phyloP scores from a whole-genome alignment of 2,888 invertebrate genomes.

The Xiphydria camelus region DNA sequence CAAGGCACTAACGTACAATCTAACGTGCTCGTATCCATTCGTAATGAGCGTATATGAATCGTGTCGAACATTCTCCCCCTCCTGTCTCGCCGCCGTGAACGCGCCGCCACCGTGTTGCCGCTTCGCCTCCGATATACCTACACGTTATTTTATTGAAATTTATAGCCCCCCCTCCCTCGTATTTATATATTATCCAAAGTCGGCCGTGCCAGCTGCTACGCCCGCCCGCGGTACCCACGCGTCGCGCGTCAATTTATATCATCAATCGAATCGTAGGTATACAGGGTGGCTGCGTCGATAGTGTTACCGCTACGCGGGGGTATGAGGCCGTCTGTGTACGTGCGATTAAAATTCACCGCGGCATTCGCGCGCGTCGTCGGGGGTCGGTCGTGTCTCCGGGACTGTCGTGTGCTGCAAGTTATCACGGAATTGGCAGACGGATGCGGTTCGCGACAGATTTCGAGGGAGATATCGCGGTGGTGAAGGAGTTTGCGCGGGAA shows the following conservation, averaged over 20 bases:
- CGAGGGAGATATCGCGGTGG: too few species aligned
- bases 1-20: conserved; percentile 58
- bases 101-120: conserved; percentile 20
- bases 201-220: conserved; percentile 19
- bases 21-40: conserved; percentile 57
- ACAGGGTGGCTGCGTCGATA: too few species aligned
- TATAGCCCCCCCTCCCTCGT: conserved; percentile 40
- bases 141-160: conserved; percentile 48
- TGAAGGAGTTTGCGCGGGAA: too few species aligned
- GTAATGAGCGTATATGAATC: conserved; percentile 58
- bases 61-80: conserved; percentile 41
- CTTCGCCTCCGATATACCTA: conserved; percentile 24
- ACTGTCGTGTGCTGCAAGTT: too few species aligned
- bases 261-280: too few species aligned
- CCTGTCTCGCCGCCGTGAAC: conserved; percentile 3
- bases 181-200: conserved; percentile 26
- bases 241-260: not conserved
- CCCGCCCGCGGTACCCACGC: conserved; percentile 1
- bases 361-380: too few species aligned
- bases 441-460: too few species aligned
- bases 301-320: too few species aligned
- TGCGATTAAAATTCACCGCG: too few species aligned
- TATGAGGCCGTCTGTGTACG: too few species aligned
- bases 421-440: too few species aligned
- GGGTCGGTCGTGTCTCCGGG: too few species aligned